Evolutionary conservation across 2,113 vertebrate species (phyloP).

Genomic region (Maccullochella peelii): DNA sequence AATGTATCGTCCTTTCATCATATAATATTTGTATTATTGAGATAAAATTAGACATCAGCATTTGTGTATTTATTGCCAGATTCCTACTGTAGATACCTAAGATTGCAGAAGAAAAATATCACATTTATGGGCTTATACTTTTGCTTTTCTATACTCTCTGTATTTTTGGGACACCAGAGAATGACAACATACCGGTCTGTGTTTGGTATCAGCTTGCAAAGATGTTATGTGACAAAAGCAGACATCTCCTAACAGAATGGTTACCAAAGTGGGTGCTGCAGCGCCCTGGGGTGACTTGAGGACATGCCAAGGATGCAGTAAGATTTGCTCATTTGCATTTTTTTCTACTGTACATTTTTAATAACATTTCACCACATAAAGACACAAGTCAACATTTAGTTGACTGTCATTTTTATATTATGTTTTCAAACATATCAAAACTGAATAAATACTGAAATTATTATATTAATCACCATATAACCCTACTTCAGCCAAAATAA

Average conservation of each 20-base stretch:
- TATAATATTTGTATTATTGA: conserved; percentile 16
- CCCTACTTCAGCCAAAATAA: not conserved
- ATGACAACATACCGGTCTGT: not conserved
- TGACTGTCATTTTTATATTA: not conserved
- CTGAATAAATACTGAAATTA: not conserved
- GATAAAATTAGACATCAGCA: conserved; percentile 14
- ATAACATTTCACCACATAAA: not conserved
- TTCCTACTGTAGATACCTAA: not conserved
- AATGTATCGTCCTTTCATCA: not conserved
- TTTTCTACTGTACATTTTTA: not conserved
- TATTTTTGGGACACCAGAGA: not conserved
- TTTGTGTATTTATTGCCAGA: conserved; percentile 18
- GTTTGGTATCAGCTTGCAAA: not conserved
- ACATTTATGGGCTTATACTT: not conserved
- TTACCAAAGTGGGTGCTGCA: not conserved
- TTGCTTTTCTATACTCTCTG: not conserved
- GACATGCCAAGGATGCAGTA: not conserved
- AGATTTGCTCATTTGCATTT: not conserved
- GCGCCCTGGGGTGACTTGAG: not conserved
- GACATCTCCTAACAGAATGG: not conserved
- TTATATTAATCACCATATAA: not conserved
- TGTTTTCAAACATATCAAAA: not conserved
- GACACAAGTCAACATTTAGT: not conserved
- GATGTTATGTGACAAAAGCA: not conserved
- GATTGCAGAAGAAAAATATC: not conserved